A percentile compares a stretch with the other conserved stretches of the same genome.
Conservation (phyloP, 2,888 invertebrate species). For the Ennomos fuscantarius region DNA sequence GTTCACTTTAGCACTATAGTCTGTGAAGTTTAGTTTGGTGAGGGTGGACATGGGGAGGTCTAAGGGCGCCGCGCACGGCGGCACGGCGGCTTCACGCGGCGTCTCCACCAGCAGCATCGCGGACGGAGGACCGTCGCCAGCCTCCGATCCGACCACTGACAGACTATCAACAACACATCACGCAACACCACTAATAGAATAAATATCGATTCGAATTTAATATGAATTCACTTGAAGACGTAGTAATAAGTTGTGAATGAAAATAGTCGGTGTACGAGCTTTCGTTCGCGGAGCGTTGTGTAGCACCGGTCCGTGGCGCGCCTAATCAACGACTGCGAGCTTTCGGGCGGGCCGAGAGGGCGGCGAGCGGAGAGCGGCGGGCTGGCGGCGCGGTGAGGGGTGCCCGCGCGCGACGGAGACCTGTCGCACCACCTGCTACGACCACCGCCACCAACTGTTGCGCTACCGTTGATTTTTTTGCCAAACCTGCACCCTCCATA, state of each 20-base stretch:
- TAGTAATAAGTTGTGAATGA: constrained; percentile 38
- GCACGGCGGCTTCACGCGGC: constrained; percentile 90
- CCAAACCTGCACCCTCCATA: constrained; percentile 52
- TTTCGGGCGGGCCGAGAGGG: constrained; percentile 82
- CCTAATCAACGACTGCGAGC: constrained; percentile 78
- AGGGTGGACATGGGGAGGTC: constrained; percentile 78
- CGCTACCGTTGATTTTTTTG: constrained; percentile 83
- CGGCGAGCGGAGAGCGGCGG: constrained; percentile 62
- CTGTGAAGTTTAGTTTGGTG: constrained; percentile 77
- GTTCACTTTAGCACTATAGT: constrained; percentile 80
- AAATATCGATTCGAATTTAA: constrained; percentile 1
- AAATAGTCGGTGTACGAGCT: constrained; percentile 50
- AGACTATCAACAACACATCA: constrained; percentile 64
- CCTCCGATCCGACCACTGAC: constrained; percentile 45
- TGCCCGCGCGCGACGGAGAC: constrained; percentile 65
- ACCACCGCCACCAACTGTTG: constrained; percentile 76
- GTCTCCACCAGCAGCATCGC: constrained; percentile 92
- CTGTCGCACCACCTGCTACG: constrained; percentile 80
- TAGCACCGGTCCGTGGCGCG: constrained; percentile 67
- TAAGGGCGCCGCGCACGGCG: constrained; percentile 75
- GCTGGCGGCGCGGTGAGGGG: constrained; percentile 54
- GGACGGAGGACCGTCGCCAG: constrained; percentile 75
- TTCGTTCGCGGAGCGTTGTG: constrained; percentile 42
- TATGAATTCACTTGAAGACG: constrained; percentile 19
- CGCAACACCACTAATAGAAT: constrained; percentile 43